Percentiles rank a stretch among this genome's conserved stretches.
Evolutionary conservation across 1,140 invertebrate species (phyloP).

Genomic region (Drosophila erecta): DNA sequence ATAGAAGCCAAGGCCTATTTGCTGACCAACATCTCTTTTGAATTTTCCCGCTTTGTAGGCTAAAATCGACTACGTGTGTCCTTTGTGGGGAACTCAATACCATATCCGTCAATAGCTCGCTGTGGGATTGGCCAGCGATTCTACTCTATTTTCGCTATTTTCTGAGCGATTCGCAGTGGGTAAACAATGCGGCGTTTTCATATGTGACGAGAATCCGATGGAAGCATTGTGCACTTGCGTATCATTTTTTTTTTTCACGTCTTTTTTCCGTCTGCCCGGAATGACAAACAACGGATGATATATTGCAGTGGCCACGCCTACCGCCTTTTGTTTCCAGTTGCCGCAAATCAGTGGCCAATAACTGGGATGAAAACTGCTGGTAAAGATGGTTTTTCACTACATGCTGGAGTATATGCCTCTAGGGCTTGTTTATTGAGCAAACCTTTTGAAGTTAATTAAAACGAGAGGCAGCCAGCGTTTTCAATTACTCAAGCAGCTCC

Average conservation of each 20-base stretch:
- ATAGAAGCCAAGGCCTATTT: conserved; percentile 21
- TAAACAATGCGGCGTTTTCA: conserved; percentile 55
- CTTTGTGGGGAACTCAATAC: conserved; percentile 47
- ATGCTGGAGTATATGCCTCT: background rate
- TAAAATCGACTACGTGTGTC: conserved; percentile 65
- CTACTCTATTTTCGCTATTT: conserved; percentile 27
- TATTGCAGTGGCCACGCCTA: conserved; percentile 65
- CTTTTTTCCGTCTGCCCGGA: conserved; percentile 18
- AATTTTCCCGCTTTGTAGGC: conserved; percentile 45
- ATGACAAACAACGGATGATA: conserved; percentile 69
- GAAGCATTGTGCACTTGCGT: conserved; percentile 49
- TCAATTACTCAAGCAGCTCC: conserved; percentile 59
- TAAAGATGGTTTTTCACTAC: background rate
- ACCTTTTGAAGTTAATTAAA: conserved; percentile 79
- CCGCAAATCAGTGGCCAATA: conserved; percentile 79
- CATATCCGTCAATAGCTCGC: conserved; percentile 16
- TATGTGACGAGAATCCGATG: conserved; percentile 62
- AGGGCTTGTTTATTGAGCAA: conserved; percentile 47
- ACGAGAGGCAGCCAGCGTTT: conserved; percentile 39
- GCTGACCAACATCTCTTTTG: conserved; percentile 61
- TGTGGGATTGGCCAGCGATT: conserved; percentile 50
- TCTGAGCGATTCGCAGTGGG: conserved; percentile 16
- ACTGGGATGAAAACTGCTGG: conserved; percentile 22
- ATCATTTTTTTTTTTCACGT: background rate
- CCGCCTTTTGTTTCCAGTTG: conserved; percentile 65